These are phyloP conservation scores for Dicyrtomina minuta DNA, from an alignment of 2,888 invertebrate genomes.

Conservation along the genomic window DNA sequence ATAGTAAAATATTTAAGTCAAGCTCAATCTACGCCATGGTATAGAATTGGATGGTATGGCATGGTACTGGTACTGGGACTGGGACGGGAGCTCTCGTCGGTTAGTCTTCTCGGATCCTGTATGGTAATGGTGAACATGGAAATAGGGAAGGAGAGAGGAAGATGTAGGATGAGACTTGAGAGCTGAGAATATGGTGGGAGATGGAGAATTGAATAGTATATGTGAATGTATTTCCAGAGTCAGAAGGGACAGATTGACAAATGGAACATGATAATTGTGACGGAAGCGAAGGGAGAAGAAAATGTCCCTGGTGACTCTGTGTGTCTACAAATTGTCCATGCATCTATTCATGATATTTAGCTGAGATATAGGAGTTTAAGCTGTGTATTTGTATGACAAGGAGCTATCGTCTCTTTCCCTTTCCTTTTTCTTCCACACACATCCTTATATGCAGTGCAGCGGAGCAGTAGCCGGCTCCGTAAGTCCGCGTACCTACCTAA, in stretches of 20 bases:
- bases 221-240: neutral
- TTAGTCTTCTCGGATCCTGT: neutral
- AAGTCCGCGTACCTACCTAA: too few relatives aligned
- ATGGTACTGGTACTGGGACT: neutral
- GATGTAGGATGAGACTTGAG: neutral
- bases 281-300: slow-evolving; percentile 12
- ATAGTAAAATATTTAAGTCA: too few relatives aligned
- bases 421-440: too few relatives aligned
- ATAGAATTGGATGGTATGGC: neutral
- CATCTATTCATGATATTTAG: slow-evolving; percentile 30
- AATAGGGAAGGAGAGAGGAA: neutral
- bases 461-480: too few relatives aligned
- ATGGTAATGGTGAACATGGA: neutral
- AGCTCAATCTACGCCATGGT: too few relatives aligned
- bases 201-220: neutral
- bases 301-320: slow-evolving; percentile 19
- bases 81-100: neutral
- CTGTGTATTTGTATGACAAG: slow-evolving; percentile 7
- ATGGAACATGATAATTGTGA: slow-evolving; percentile 27
- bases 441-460: neutral
- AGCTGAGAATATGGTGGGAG: neutral
- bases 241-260: slow-evolving; percentile 15
- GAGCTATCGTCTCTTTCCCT: too few relatives aligned
- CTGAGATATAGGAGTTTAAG: slow-evolving; percentile 11
- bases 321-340: slow-evolving; percentile 19